These are phyloP conservation scores for Ochotona curzoniae DNA, from an alignment of 2,113 vertebrate species.

Conservation along the genomic window DNA sequence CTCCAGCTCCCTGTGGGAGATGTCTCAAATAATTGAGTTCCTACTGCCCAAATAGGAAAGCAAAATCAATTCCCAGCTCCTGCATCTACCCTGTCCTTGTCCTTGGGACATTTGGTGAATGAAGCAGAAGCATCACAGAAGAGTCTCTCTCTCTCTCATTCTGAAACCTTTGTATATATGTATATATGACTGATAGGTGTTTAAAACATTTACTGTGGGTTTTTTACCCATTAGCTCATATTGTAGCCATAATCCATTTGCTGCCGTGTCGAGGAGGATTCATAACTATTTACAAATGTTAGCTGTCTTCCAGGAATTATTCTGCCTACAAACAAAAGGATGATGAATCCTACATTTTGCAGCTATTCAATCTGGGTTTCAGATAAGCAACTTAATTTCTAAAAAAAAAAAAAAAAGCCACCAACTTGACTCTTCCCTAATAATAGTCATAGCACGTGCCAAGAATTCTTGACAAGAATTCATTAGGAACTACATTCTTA, in stretches of 20 bases:
- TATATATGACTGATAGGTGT: not conserved
- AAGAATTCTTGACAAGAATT: not conserved
- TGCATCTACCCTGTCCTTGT: too few species aligned
- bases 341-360: not conserved
- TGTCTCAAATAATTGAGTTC: too few species aligned
- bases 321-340: not conserved
- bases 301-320: not conserved
- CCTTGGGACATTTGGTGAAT: too few species aligned
- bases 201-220: not conserved
- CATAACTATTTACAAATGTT: not conserved
- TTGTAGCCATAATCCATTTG: not conserved
- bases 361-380: not conserved
- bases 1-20: too few species aligned
- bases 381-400: not conserved
- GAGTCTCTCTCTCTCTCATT: too few species aligned
- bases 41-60: too few species aligned
- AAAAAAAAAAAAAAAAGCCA: too few species aligned
- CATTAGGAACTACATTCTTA: not conserved
- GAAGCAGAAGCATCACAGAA: too few species aligned
- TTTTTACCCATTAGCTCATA: not conserved
- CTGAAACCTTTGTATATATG: too few species aligned
- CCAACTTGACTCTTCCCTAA: not conserved
- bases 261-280: not conserved
- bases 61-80: too few species aligned
- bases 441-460: not conserved